Percentiles rank a stretch among this genome's conserved stretches.
Evolutionary conservation across 2,113 vertebrate genomes (phyloP).

Genomic region (Lampris megalopsis): DNA sequence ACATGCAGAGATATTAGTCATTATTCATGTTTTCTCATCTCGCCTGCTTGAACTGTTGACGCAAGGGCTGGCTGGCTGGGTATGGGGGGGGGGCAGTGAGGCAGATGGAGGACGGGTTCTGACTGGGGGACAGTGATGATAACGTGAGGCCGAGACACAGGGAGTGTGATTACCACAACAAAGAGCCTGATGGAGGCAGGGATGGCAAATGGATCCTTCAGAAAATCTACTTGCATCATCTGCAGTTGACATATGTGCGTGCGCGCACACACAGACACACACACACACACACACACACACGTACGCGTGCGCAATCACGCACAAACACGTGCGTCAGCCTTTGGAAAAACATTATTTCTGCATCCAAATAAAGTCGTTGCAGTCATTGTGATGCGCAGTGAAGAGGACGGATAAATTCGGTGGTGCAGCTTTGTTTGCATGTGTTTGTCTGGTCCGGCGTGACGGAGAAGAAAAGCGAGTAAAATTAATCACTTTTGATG

Average conservation of each 20-base stretch:
- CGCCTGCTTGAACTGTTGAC: neutral
- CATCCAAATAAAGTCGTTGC: constrained; percentile 3
- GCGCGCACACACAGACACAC: neutral
- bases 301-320: neutral
- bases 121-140: constrained; percentile 30
- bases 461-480: constrained; percentile 3
- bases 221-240: constrained; percentile 34
- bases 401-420: constrained; percentile 9
- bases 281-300: neutral
- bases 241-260: neutral
- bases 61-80: neutral
- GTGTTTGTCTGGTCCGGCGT: constrained; percentile 12
- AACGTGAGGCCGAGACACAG: constrained; percentile 18
- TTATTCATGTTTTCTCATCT: neutral
- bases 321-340: neutral
- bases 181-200: constrained; percentile 38
- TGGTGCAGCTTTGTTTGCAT: constrained; percentile 13
- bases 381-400: neutral
- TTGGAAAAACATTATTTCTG: constrained; percentile 11
- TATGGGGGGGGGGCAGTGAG: constrained; percentile 18
- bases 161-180: constrained; percentile 59
- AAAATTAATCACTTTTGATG: constrained; percentile 4
- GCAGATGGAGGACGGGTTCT: constrained; percentile 14
- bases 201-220: constrained; percentile 40
- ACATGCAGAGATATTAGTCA: too few relatives aligned